Evolutionary conservation across 2,888 invertebrate genomes (phyloP).

Genomic region (Drosophila mercatorum): DNA sequence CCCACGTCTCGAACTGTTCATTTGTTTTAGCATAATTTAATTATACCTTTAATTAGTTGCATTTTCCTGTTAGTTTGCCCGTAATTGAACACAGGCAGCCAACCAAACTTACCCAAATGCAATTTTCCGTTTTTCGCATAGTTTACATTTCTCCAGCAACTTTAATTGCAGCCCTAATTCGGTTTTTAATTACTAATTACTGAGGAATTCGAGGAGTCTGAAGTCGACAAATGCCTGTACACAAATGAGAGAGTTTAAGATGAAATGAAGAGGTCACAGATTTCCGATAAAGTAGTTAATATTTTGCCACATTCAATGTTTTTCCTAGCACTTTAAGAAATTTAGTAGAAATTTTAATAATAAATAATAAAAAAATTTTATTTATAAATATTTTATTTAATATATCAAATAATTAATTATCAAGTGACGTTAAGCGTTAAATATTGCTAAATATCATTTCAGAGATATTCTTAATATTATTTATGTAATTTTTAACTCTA

Average conservation of each 20-base stretch:
- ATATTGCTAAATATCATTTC: too few species aligned
- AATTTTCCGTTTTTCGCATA: constrained; percentile 10
- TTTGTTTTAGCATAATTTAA: constrained; percentile 61
- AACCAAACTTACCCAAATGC: constrained; percentile 21
- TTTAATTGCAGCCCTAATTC: neutral
- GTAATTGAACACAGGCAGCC: constrained; percentile 39
- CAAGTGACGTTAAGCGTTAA: too few species aligned
- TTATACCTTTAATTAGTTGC: constrained; percentile 49
- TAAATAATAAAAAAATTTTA: too few species aligned
- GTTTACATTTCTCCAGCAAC: constrained; percentile 5
- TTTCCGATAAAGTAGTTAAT: neutral
- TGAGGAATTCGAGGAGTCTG: neutral
- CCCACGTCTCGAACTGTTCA: constrained; percentile 36
- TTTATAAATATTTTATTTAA: too few species aligned
- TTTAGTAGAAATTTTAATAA: too few species aligned
- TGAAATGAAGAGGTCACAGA: too few species aligned
- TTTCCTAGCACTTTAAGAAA: neutral
- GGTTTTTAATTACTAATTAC: constrained; percentile 1
- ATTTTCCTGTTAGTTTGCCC: constrained; percentile 25
- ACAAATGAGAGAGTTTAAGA: neutral
- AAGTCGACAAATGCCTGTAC: too few species aligned
- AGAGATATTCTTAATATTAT: too few species aligned
- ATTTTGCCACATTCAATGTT: neutral
- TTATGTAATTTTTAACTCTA: too few species aligned
- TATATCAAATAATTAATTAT: too few species aligned